Evolutionary conservation across 2,113 vertebrate species (phyloP), one percentile per base, ranked within the genome.

Genomic region (Labrus mixtus): DNA sequence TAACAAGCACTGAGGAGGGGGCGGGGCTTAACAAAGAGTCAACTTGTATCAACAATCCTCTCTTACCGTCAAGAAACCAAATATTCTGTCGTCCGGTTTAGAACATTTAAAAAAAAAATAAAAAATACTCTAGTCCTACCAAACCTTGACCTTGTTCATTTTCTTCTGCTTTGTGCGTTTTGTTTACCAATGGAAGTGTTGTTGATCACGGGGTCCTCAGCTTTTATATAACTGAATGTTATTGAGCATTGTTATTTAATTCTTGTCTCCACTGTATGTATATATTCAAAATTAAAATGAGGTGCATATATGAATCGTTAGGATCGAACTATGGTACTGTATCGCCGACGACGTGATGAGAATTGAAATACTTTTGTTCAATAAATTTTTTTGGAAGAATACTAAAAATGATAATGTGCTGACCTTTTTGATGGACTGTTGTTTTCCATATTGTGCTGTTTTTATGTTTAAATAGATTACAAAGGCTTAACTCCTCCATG

Each of bases 281-380:
- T 88, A 93, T 93, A 91, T 77, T 87, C 78, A 89, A 84, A 90
- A 79, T 90, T 90, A 84, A 90, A 75, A 92, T 88, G 85, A 88
- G 88, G 87, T 91, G 93, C 89, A 89, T 91, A 91, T 92, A 92
- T 93, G 88, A 94, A 91, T 91, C 65, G 68, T 87, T 86, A 70
- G 84, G 89, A 91, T 91, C 85, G 87, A 92, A 77, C 88, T 84
- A 93, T 89, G 93, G 92, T 94, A 95, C 93, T 94, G 92, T 92
- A 92, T 88, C 91, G 86, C 91, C 81, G 90, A 93, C 90, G 82
- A 93, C 82, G 71, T 92, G 91, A 93, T 91, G 90, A 93, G 90
- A 93, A 93, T 91, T 94, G 11, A 93, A 92, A 94, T 92, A 93
- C 88, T 93, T 94, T 93, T 93, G 94, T 94, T 94, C 93, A 93